Conservation (phyloP, 2,888 invertebrate genomes). For the Cheilosia soror region DNA sequence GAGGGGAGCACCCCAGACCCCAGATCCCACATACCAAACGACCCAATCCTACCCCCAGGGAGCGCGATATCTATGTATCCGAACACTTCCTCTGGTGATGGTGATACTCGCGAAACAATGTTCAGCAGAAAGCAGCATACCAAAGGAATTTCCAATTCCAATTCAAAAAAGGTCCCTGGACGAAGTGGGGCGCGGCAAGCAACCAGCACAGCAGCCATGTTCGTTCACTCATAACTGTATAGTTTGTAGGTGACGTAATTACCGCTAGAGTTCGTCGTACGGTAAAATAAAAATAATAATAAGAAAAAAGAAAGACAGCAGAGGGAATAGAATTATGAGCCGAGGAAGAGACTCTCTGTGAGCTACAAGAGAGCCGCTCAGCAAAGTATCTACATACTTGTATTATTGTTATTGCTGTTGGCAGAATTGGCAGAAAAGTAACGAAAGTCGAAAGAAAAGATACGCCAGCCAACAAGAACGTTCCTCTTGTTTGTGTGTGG, state of each 20-base stretch:
- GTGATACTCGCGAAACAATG: background rate
- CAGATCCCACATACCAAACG: conserved; percentile 1
- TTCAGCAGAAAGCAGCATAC: conserved; percentile 48
- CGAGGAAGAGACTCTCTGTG: background rate
- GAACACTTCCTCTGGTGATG: conserved; percentile 3
- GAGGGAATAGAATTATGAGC: conserved; percentile 44
- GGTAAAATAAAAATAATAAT: conserved; percentile 81
- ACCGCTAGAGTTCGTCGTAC: conserved; percentile 84
- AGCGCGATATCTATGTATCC: conserved; percentile 47
- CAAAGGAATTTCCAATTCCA: conserved; percentile 68
- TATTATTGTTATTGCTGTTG: background rate
- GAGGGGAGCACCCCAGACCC: conserved; percentile 4
- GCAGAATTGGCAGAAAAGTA: conserved; percentile 31
- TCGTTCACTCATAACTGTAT: conserved; percentile 81
- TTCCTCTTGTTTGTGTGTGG: conserved; percentile 19
- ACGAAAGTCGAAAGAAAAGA: conserved; percentile 59
- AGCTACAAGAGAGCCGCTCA: background rate
- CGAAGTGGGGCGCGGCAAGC: conserved; percentile 22
- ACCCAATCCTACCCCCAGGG: conserved; percentile 12
- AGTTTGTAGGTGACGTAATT: conserved; percentile 84
- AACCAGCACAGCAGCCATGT: conserved; percentile 14
- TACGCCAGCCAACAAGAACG: conserved; percentile 37
- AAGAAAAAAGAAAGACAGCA: conserved; percentile 56
- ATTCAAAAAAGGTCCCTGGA: conserved; percentile 33
- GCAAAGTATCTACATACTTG: background rate